Conservation (phyloP, 2,888 invertebrate genomes). For the Megamerina dolium region DNA sequence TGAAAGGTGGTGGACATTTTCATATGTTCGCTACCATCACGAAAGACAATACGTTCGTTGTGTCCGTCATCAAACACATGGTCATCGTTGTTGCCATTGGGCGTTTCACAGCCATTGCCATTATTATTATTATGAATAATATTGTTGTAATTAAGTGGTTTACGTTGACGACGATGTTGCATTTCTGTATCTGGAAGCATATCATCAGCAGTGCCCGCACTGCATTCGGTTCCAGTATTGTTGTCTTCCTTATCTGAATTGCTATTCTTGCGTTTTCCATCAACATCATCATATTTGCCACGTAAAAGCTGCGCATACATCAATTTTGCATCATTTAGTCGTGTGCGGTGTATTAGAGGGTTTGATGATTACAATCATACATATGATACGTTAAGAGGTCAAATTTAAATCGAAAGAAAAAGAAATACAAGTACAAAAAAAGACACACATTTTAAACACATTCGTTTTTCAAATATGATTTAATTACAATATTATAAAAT, state of each 20-base stretch:
- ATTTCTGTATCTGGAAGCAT: constrained; percentile 32
- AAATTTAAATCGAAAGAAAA: constrained; percentile 9
- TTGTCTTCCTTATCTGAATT: constrained; percentile 35
- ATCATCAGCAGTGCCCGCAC: constrained; percentile 23
- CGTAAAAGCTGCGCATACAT: constrained; percentile 26
- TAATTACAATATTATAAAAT: no score
- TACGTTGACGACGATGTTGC: constrained; percentile 46
- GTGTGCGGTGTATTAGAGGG: no score
- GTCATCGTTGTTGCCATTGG: constrained; percentile 21
- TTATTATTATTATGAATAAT: constrained; percentile 28
- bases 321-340: no score
- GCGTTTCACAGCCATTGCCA: constrained; percentile 26
- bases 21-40: constrained; percentile 29
- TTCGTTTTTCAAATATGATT: no score
- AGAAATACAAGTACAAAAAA: constrained; percentile 16
- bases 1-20: constrained; percentile 32
- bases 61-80: constrained; percentile 22
- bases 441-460: no score
- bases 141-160: constrained; percentile 30
- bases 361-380: no score
- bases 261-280: constrained; percentile 44
- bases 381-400: no score
- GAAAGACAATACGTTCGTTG: constrained; percentile 33
- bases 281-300: constrained; percentile 34
- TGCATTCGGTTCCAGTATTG: constrained; percentile 21